Base-by-base conservation (phyloP, 2,113 vertebrate species). In the Triplophysa dalaica region DNA sequence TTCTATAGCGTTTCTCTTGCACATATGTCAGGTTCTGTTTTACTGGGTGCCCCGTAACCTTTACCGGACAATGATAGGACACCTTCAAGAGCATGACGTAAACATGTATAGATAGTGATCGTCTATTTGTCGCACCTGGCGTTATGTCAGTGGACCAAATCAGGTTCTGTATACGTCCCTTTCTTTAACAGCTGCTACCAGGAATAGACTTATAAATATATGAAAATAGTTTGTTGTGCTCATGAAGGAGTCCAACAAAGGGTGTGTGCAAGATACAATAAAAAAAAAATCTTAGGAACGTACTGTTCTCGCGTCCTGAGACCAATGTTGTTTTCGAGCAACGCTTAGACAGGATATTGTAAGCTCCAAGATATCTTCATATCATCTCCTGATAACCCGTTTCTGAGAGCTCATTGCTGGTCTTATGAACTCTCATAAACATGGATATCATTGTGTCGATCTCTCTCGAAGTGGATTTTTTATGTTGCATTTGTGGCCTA, bases 401-500 rank as follows among this genome's bases (percentile, higher is more conserved):
- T 79, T 81, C 78, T 83, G 76, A 81, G 84, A 81, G 72, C 79
- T 79, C 84, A 83, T 83, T 86, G 84, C 84, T 86, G 84, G 84
- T 74, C 76, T 82, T 75, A 86, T 86, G 84, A 73, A 33, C 76
- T 81, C 82, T 83, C 82, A 75, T 86, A 76, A 83, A 85, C 7
- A 48, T 54, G 56, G 75, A 70, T 72, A 26, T 81, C 75, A 79
- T 72, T 81, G 58, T 65, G 24, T 82, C 50, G 75, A 11, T 68
- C 78, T 75, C 80, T 86, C 87, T 82, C 85, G 87, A 90, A 86
- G 85, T 83, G 60, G 63, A 76, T 48, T 84, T 82, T 80, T 74
- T 52, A 86, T 86, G 82, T 84, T 80, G 81, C 68, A 81, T 86
- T 86, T 79, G 19, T 86, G 88, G 90, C 90, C 89, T 91, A 90